phyloP scores from a whole-genome alignment of 35 echinoderm and acorn worm genomes.

The Strongylocentrotus purpuratus region DNA sequence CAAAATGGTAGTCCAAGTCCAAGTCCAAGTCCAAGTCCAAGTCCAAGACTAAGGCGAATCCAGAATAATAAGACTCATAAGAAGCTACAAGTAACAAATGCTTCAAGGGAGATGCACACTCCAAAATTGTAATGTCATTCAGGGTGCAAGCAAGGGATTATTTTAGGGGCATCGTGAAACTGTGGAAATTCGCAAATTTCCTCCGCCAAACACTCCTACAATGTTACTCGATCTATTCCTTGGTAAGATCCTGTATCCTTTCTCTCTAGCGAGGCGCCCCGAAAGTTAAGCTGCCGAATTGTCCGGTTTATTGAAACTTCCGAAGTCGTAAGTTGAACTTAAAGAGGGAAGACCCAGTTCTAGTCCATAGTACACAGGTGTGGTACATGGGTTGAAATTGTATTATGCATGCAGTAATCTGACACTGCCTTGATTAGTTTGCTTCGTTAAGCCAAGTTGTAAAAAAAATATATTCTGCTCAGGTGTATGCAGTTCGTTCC shows the following conservation, averaged over 20 bases:
- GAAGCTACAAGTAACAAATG: not conserved
- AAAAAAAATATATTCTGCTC: constrained; percentile 13
- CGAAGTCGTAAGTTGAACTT: constrained; percentile 11
- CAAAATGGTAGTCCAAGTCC: not conserved
- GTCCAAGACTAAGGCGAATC: no score
- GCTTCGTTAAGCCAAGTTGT: not conserved
- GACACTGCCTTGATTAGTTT: not conserved
- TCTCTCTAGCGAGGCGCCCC: not conserved
- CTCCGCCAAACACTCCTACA: not conserved
- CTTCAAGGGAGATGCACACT: not conserved
- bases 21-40: not conserved
- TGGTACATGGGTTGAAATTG: not conserved
- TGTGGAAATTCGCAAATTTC: constrained; percentile 3
- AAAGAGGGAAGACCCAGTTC: not conserved
- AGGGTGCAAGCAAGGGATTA: not conserved
- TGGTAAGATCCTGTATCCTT: not conserved
- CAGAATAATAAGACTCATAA: not conserved
- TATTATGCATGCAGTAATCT: not conserved
- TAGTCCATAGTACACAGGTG: not conserved
- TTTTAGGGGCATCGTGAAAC: not conserved
- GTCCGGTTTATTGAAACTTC: constrained; percentile 2
- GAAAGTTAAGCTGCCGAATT: constrained; percentile 1
- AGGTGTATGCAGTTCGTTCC: not conserved
- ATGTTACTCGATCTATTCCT: not conserved
- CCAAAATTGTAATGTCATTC: not conserved